These are phyloP conservation scores for Nephila pilipes DNA, from an alignment of 1,140 invertebrate species.

Conservation along the genomic window DNA sequence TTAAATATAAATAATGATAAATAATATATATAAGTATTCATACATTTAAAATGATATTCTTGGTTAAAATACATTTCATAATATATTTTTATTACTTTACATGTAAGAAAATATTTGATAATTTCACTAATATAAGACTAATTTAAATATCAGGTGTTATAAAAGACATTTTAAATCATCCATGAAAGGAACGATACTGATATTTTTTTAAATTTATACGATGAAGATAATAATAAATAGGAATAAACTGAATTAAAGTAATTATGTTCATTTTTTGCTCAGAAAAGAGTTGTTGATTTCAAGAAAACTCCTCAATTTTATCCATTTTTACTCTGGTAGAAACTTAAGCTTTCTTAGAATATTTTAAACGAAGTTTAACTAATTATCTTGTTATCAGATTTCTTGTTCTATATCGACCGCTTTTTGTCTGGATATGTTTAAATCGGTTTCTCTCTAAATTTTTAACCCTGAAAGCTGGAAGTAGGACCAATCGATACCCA, in stretches of 20 bases:
- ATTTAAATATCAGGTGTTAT: too few species aligned
- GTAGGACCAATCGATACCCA: not conserved
- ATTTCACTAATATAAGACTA: too few species aligned
- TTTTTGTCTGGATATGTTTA: conserved; percentile 20
- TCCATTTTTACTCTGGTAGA: not conserved
- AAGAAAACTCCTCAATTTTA: not conserved
- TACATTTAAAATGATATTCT: too few species aligned
- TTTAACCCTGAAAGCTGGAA: not conserved
- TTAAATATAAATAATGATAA: too few species aligned
- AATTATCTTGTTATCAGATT: conserved; percentile 32
- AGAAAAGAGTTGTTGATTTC: not conserved
- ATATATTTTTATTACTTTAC: too few species aligned
- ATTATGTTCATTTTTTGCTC: not conserved
- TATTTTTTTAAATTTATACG: too few species aligned
- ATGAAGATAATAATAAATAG: not conserved
- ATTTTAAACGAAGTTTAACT: conserved; percentile 33
- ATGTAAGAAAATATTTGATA: too few species aligned
- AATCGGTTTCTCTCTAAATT: not conserved
- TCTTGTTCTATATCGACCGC: conserved; percentile 24
- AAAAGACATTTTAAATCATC: too few species aligned
- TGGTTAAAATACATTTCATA: too few species aligned
- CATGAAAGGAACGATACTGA: too few species aligned
- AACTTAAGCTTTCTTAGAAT: not conserved
- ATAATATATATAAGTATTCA: too few species aligned
- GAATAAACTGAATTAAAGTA: not conserved